These are phyloP conservation scores for Athene cunicularia DNA, from an alignment of 2,113 vertebrate genomes.

Conservation along the genomic window DNA sequence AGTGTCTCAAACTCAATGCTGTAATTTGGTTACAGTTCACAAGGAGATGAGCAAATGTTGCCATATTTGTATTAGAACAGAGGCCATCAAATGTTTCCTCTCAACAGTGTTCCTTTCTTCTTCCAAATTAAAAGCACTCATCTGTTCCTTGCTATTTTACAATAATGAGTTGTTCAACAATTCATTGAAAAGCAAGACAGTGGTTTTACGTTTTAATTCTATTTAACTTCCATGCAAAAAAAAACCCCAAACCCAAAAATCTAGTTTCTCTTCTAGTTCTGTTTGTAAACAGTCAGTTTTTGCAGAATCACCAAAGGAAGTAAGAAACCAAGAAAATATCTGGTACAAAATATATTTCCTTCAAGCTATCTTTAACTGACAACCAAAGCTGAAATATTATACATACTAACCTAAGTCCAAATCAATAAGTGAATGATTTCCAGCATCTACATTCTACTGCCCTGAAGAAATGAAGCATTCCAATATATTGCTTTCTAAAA, in stretches of 20 bases:
- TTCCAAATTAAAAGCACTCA: not conserved
- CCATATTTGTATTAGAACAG: not conserved
- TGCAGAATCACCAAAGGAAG: not conserved
- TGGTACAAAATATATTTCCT: not conserved
- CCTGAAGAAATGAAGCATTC: not conserved
- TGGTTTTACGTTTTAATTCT: not conserved
- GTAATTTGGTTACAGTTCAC: not conserved
- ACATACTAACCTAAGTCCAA: not conserved
- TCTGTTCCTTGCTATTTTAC: not conserved
- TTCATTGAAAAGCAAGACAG: not conserved
- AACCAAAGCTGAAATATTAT: not conserved
- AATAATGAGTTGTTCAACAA: not conserved
- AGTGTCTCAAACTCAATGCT: not conserved
- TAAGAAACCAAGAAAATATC: not conserved
- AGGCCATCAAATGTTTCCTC: not conserved
- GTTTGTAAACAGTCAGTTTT: not conserved
- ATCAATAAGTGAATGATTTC: slow-evolving; percentile 23
- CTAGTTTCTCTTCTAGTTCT: not conserved
- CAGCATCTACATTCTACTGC: not conserved
- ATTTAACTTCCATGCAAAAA: not conserved
- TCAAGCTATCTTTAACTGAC: not conserved
- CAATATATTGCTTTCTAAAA: slow-evolving; percentile 3
- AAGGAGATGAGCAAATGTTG: not conserved
- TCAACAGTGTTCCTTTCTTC: not conserved
- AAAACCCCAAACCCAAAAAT: not conserved